These are phyloP conservation scores for Spheniscus mendiculus DNA, from an alignment of 2,113 vertebrate species.

Conservation along the genomic window DNA sequence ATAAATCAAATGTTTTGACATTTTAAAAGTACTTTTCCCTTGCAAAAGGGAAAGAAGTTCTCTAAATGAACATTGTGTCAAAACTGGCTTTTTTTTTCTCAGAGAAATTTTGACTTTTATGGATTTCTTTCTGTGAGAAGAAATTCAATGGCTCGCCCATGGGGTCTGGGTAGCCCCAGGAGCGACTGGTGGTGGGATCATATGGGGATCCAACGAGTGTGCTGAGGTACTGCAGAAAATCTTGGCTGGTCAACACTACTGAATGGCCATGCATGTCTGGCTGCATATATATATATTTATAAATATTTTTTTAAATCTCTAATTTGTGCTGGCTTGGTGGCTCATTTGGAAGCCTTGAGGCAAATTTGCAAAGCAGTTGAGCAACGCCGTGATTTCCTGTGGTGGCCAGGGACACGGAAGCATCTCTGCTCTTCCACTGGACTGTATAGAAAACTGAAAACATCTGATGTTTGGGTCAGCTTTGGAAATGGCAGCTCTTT, in stretches of 20 bases:
- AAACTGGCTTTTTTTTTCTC: background rate
- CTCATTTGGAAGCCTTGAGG: background rate
- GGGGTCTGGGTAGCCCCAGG: background rate
- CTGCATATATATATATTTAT: accelerated
- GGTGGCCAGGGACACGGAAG: background rate
- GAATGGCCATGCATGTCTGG: background rate
- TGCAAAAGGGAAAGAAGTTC: background rate
- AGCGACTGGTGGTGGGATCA: background rate
- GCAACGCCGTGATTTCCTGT: accelerated
- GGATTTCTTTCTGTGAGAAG: background rate
- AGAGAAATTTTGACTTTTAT: background rate
- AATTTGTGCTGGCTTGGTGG: background rate
- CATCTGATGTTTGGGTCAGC: background rate
- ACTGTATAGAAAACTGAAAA: background rate
- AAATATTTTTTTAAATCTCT: background rate
- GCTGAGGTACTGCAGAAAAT: background rate
- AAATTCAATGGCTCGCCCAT: accelerated
- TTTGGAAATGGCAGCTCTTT: background rate
- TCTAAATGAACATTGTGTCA: conserved; percentile 28
- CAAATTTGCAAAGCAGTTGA: background rate
- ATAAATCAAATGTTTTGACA: conserved; percentile 53
- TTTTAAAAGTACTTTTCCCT: conserved; percentile 45
- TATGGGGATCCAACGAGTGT: accelerated
- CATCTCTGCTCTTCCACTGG: background rate
- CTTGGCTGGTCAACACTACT: background rate